Evolutionary conservation across 2,113 vertebrate species (phyloP).

Genomic region (Syngnathoides biaculeatus): DNA sequence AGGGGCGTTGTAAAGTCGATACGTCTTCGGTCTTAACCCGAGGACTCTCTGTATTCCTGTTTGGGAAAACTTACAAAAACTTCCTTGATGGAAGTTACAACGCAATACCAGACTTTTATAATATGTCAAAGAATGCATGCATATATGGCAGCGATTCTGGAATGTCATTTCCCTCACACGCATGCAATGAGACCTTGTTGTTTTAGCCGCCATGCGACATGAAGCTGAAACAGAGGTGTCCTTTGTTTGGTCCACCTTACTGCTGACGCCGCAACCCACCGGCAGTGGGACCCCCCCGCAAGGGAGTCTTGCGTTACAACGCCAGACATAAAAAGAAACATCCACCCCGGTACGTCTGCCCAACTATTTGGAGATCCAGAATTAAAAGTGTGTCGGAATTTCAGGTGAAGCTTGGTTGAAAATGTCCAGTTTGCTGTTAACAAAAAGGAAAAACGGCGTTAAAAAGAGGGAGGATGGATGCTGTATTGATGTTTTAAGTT

Average conservation of each 20-base stretch:
- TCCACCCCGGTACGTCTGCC: constrained; percentile 24
- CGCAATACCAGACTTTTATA: neutral
- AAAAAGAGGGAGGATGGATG: too few relatives aligned
- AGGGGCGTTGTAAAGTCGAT: too few relatives aligned
- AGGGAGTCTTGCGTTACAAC: constrained; percentile 44
- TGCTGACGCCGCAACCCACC: constrained; percentile 23
- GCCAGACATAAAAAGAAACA: constrained; percentile 59
- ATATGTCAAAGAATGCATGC: constrained; percentile 16
- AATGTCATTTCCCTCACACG: neutral
- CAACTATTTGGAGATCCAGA: neutral
- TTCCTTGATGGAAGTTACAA: neutral
- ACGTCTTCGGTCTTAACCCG: too few relatives aligned
- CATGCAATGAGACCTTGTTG: constrained; percentile 45
- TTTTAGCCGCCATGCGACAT: constrained; percentile 57
- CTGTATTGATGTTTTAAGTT: too few relatives aligned
- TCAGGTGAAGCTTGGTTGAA: neutral
- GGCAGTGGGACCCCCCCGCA: constrained; percentile 25
- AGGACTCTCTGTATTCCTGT: too few relatives aligned
- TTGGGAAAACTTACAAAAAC: neutral
- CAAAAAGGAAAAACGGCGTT: too few relatives aligned
- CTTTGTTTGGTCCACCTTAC: constrained; percentile 59
- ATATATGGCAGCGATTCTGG: constrained; percentile 34
- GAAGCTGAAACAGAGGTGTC: constrained; percentile 56
- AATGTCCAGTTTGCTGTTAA: too few relatives aligned
- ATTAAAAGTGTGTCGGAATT: neutral